Evolutionary conservation across 1,140 invertebrate species (phyloP).

Genomic region (Streblospio benedicti): DNA sequence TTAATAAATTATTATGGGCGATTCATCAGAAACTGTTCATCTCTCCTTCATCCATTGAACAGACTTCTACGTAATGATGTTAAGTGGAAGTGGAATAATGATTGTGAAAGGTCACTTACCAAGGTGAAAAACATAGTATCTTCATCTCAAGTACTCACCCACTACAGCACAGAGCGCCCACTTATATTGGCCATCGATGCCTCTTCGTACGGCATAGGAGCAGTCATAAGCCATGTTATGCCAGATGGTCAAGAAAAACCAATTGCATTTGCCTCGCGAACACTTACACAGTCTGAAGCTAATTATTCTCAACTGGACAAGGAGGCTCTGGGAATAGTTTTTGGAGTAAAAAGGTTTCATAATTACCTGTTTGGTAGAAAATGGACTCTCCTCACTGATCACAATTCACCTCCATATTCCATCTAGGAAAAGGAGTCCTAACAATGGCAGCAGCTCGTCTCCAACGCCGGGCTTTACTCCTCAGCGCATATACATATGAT

Average conservation of each 20-base stretch:
- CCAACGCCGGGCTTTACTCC: background rate
- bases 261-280: constrained; percentile 44
- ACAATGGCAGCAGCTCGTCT: background rate
- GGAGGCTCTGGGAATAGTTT: constrained; percentile 49
- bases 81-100: no score
- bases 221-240: constrained; percentile 34
- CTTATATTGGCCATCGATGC: constrained; percentile 28
- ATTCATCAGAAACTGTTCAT: no score
- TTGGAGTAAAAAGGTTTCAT: constrained; percentile 42
- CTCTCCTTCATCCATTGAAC: no score
- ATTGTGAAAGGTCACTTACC: no score
- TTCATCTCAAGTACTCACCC: constrained; percentile 1
- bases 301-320: constrained; percentile 51
- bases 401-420: constrained; percentile 31
- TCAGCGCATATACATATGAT: no score
- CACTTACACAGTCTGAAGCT: constrained; percentile 43
- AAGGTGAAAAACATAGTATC: no score
- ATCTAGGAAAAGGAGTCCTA: constrained; percentile 11
- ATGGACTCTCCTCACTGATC: constrained; percentile 37
- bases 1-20: no score
- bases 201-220: constrained; percentile 32
- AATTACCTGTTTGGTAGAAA: constrained; percentile 45
- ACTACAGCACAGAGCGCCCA: background rate
- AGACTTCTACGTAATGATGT: no score
- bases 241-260: constrained; percentile 31